Base-by-base conservation (phyloP, 2,797 vertebrate genomes). In the Sparidentex hasta region DNA sequence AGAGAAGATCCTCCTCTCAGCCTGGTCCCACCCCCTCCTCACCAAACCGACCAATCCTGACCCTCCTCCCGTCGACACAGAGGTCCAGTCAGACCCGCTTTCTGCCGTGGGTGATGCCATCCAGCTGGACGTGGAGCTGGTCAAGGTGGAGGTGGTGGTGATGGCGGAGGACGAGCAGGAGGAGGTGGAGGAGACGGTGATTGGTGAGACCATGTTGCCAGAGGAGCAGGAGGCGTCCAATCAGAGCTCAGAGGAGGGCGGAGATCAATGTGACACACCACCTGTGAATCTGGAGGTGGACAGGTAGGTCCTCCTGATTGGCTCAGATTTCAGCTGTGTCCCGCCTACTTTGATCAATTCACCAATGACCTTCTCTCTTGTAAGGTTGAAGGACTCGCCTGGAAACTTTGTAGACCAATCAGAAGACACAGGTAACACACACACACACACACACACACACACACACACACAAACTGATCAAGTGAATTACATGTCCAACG, bases 21-120 rank as follows among this genome's bases (percentile, higher is more conserved):
- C 75, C 29, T 90, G 90, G 91, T 82, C 89, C 76, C 90, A 86
- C 77, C 90, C 91, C 7, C 57, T 90, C 44, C 5, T 92, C 65
- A 63, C 76, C 62, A 66, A 75, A 41, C 66, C 52, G 13, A 47
- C 72, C 78, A 78, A 84, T 67, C 73, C 59, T 0, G 65, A 73
- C 7, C 73, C 75, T 9, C 21, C 67, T 16, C 17, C 72, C 2
- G 0, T n/a, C 0, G 41, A 61, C 27, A 0, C 21, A 0, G 65
- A 43, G 25, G 38, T 5, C 66, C 89, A 82, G 54, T 80, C 84
- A 38, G 81, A 84, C 2, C 7, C 23, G 25, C 17, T 51, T 13
- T n/a, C 77, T 5, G 77, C 29, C 0, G 48, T 7, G 41, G 51
- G 12, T 0, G 3, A 61, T 25, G 56, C 65, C 0, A 1, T 54